Percentiles rank a stretch among this genome's conserved stretches.
Evolutionary conservation across 2,888 invertebrate genomes (phyloP).

Genomic region (Drosophila mulleri): DNA sequence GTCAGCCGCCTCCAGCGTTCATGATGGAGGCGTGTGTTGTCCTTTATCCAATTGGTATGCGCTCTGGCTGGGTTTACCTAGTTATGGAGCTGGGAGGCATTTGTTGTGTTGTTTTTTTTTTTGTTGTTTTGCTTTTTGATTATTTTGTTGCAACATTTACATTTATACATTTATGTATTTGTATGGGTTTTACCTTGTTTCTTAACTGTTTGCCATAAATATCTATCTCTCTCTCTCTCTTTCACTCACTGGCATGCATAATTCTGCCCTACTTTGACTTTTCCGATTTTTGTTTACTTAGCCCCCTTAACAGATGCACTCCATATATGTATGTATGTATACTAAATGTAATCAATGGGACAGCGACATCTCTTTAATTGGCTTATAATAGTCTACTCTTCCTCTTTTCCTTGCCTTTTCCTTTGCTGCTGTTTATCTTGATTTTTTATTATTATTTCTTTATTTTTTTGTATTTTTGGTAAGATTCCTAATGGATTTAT

Average conservation of each 20-base stretch:
- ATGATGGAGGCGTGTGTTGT: conserved; percentile 29
- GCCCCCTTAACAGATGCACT: not conserved
- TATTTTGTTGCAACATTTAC: conserved; percentile 42
- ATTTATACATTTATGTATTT: conserved; percentile 60
- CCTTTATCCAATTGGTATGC: conserved; percentile 52
- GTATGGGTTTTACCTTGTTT: conserved; percentile 3
- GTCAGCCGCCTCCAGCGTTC: not conserved
- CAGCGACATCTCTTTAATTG: conserved; percentile 28
- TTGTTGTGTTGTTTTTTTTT: no score
- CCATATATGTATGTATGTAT: no score
- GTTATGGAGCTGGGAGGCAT: conserved; percentile 27
- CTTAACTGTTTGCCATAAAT: conserved; percentile 31
- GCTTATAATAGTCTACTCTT: conserved; percentile 15
- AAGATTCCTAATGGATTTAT: conserved; percentile 10
- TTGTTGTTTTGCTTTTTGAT: conserved; percentile 1
- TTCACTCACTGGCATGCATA: conserved; percentile 12
- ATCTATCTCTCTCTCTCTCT: conserved; percentile 2
- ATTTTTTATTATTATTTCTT: no score
- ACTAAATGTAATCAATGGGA: conserved; percentile 1
- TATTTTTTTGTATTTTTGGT: not conserved
- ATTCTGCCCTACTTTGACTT: conserved; percentile 17
- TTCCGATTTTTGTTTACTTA: conserved; percentile 13
- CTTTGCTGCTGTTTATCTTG: no score
- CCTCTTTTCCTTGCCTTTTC: not conserved
- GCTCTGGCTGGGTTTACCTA: conserved; percentile 41